Percentiles rank a stretch among this genome's conserved stretches.
Conservation (phyloP, 2,797 vertebrate species). For the Alcedo atthis region DNA sequence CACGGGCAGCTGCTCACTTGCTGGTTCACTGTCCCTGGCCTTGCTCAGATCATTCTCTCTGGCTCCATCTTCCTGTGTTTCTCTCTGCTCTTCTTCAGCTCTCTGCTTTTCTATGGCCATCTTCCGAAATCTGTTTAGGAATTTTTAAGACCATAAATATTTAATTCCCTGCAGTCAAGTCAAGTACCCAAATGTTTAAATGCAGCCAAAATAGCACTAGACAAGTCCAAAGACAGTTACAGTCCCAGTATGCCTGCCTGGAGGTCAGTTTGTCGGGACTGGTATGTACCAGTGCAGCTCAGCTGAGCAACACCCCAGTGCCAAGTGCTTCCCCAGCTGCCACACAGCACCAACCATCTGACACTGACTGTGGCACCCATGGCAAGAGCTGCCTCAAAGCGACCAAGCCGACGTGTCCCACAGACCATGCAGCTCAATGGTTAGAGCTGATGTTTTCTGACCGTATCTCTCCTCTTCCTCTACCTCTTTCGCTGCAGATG, state of each 20-base stretch:
- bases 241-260: background rate
- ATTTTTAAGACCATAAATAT: background rate
- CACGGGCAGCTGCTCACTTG: background rate
- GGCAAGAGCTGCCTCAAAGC: background rate
- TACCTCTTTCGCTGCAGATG: conserved; percentile 89
- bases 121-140: conserved; percentile 68
- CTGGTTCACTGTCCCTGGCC: background rate
- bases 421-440: background rate
- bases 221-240: background rate
- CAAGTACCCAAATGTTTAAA: background rate
- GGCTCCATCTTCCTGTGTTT: conserved; percentile 24
- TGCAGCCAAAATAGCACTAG: background rate
- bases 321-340: background rate
- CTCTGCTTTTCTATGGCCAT: conserved; percentile 78
- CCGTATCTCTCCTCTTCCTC: background rate
- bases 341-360: background rate
- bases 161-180: background rate
- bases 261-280: background rate
- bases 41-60: background rate
- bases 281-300: background rate
- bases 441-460: background rate
- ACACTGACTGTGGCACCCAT: background rate
- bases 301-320: background rate
- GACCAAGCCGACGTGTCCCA: background rate
- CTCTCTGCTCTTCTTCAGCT: conserved; percentile 72